A percentile compares a stretch with the other conserved stretches of the same genome.
Conservation (phyloP, 2,888 invertebrate genomes). For the Ferdinandea cuprea region DNA sequence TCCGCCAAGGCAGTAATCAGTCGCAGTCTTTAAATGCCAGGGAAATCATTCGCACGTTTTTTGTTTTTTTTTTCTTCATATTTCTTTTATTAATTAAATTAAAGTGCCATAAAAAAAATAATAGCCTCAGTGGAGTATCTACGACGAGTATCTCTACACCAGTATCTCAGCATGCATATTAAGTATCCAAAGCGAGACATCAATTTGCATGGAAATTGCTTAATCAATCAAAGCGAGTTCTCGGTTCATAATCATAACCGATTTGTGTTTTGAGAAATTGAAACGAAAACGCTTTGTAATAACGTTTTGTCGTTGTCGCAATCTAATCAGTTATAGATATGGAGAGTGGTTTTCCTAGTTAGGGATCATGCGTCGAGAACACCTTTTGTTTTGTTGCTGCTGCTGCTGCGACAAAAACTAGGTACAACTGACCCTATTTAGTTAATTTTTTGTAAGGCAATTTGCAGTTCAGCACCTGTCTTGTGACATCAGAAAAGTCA, state of each 20-base stretch:
- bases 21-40: conserved; percentile 30
- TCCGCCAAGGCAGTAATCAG: conserved; percentile 4
- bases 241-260: background rate
- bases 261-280: background rate
- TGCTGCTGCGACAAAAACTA: background rate
- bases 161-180: conserved; percentile 48
- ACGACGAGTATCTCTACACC: too few relatives aligned
- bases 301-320: conserved; percentile 14
- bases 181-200: conserved; percentile 48
- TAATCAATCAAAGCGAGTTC: conserved; percentile 50
- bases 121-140: conserved; percentile 1
- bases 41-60: conserved; percentile 29
- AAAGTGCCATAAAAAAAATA: conserved; percentile 48
- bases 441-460: background rate
- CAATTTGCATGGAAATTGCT: conserved; percentile 70
- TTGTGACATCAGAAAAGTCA: conserved; percentile 33
- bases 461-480: conserved; percentile 38
- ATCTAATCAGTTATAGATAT: conserved; percentile 53
- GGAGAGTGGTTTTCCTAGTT: conserved; percentile 14
- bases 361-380: conserved; percentile 8
- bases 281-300: background rate
- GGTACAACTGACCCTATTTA: conserved; percentile 41
- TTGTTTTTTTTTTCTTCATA: conserved; percentile 13
- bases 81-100: conserved; percentile 46
- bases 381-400: background rate